Percentiles rank a stretch among this genome's conserved stretches.
These are phyloP conservation scores for Bagarius yarrelli DNA, from an alignment of 2,113 vertebrate genomes.

Conservation along the genomic window DNA sequence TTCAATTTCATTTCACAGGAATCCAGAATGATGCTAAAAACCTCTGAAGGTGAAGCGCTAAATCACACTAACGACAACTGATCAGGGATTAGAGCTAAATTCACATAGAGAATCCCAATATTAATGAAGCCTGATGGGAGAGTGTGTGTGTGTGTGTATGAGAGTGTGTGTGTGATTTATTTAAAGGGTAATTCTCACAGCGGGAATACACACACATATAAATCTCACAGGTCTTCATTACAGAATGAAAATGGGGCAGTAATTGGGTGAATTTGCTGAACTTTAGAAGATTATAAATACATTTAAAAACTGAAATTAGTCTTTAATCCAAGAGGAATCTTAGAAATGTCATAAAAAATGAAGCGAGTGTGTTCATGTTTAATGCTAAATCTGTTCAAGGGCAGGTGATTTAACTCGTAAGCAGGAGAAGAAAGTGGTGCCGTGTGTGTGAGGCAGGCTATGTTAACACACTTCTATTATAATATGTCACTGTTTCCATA, in stretches of 20 bases:
- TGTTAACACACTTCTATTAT: no score
- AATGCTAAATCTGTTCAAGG: not conserved
- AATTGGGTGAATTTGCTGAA: constrained; percentile 24
- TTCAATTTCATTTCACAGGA: not conserved
- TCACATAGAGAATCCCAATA: constrained; percentile 29
- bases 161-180: constrained; percentile 8
- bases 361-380: not conserved
- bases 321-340: not conserved
- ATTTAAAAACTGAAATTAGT: not conserved
- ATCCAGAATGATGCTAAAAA: constrained; percentile 6
- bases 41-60: constrained; percentile 46
- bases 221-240: constrained; percentile 40
- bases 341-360: not conserved
- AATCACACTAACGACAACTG: constrained; percentile 38
- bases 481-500: no score
- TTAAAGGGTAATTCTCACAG: constrained; percentile 26
- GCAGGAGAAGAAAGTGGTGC: not conserved
- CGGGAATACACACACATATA: not conserved
- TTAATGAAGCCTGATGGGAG: constrained; percentile 48
- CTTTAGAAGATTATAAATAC: constrained; percentile 15
- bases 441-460: not conserved
- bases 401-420: not conserved
- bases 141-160: constrained; percentile 1
- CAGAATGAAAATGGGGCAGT: constrained; percentile 1
- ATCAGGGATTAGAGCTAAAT: constrained; percentile 39